Evolutionary conservation across 2,113 vertebrate species (phyloP), one percentile per base, ranked within the genome.

Genomic region (Cebidichthys violaceus): DNA sequence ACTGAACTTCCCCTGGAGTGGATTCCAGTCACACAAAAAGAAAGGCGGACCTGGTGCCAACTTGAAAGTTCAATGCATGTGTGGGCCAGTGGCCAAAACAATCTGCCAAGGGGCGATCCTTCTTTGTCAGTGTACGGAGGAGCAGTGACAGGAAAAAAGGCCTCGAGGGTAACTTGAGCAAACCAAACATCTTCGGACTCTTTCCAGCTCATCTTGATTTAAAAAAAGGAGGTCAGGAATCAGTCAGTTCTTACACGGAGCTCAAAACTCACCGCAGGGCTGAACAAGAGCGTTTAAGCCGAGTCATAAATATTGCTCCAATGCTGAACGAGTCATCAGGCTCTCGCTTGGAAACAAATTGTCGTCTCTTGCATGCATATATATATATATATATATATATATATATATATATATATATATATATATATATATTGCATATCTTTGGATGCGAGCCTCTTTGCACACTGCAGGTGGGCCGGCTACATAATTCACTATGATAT

Each of bases 41-140:
- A 72, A 45, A 75, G 54, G 77, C 52, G 50, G 41, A 83, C 45
- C 72, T 72, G 13, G n/a, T 78, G 80, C 75, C 75, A 81, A 62
- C 82, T 90, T 86, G 39, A 70, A 83, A 88, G 85, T 85, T 84
- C 68, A 76, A 62, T 80, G 71, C 79, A 77, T 55, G 72, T 37
- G 81, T 37, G 70, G 89, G 87, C 85, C 70, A 33, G 35, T 39
- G 88, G 88, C 88, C 92, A 92, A 88, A 89, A 66, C 85, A 81
- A 86, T 85, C 70, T 80, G 66, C 82, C 70, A 37, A 47, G 81
- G 37, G 84, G 52, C 55, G 9, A 85, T 90, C 81, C 72, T 77
- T 92, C 89, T 85, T 81, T 72, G 86, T 89, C 90, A 79, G 72
- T 17, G 68, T 67, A 50, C 70, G 65, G 69, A 77, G 79, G n/a